Base-by-base conservation (phyloP, 2,888 invertebrate genomes). In the Drosophila nigritarsus region DNA sequence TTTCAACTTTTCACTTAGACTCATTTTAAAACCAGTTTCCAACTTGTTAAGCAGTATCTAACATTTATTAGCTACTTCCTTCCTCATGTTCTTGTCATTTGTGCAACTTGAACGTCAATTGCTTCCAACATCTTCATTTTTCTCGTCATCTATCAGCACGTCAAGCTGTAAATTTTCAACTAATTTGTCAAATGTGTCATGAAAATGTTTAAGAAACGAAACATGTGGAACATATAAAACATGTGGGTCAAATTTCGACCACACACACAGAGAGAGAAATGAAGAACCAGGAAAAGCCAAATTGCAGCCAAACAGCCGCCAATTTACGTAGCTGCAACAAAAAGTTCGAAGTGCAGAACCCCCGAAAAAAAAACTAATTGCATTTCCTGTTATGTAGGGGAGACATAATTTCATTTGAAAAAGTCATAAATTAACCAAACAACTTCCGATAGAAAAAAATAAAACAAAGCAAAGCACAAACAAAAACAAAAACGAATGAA, bases 381-480 rank as follows among this genome's bases (percentile, higher is more conserved):
- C 89, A 89, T 87, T 87, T 87, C 90, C 87, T 86, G 89, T 80
- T 40, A 56, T 45, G 54, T 48, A 51, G 63, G 76, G 68, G 59
- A 77, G 32, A 68, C 78, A 83, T 82, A 78, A 78, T 82, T 80
- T 72, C 78, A 75, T 82, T 83, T 80, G 76, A 61, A 74, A 76
- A 82, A 80, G 71, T 78, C 83, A 87, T 87, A 87, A 87, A 89
- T 90, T 89, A 82, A 77, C 84, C 78, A 85, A 87, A 75, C 82
- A 89, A 89, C 87, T 87, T 87, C 87, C 90, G 90, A 87, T 86
- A 71, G 75, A 76, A 77, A 73, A 79, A 79, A 77, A 89, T 76
- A 71, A 64, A 71, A 63, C 18, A 64, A 64, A 15, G 27, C 24
- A 8, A 48, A 54, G 64, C 62, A 45, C 72, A 67, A 65, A 73